Base-by-base conservation (phyloP, 2,888 invertebrate genomes). In the Didymodactylos carnosus region DNA sequence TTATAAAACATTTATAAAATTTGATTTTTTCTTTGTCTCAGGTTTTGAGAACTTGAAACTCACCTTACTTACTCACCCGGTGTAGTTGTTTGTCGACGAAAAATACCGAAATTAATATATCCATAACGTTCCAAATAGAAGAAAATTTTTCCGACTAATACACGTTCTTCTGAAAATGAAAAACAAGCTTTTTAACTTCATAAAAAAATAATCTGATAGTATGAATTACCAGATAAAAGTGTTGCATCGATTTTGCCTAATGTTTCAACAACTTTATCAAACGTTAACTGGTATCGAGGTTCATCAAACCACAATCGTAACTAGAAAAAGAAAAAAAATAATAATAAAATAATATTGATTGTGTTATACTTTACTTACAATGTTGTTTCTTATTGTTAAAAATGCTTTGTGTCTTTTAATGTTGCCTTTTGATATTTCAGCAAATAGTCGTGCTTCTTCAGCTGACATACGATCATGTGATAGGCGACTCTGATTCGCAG, bases 51-150 rank as follows among this genome's bases (percentile, higher is more conserved):
- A 14, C 10, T 25, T n/a, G n/a, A n/a, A n/a, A n/a, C n/a, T n/a
- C 29, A 35, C n/a, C 27, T 29, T 19, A 13, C 62, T 69, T 39
- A 27, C n/a, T 23, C 39, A 71, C 69, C 39, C 4, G 70, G 39
- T 13, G 70, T n/a, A 25, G 8, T 51, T 69, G 29, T 90, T 6
- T 90, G 83, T 46, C 92, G 87, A 81, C 93, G 92, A 83, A 92
- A 98, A 71, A 94, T 89, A 0, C 98, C 98, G 86, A 92, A 97
- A 85, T 98, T 98, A 77, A 98, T 94, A 80, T 91, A 93, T 3
- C 97, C 95, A 83, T 95, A 92, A 69, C 98, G 87, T 80, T 95
- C 92, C 46, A 98, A 86, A 83, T 91, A 98, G 11, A 71, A 71
- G 29, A 40, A 75, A 40, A 75, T 75, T 29, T 71, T 49, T n/a